Percentiles rank a stretch among this genome's conserved stretches.
phyloP scores from a whole-genome alignment of 2,113 vertebrate species.

The Platichthys flesus region DNA sequence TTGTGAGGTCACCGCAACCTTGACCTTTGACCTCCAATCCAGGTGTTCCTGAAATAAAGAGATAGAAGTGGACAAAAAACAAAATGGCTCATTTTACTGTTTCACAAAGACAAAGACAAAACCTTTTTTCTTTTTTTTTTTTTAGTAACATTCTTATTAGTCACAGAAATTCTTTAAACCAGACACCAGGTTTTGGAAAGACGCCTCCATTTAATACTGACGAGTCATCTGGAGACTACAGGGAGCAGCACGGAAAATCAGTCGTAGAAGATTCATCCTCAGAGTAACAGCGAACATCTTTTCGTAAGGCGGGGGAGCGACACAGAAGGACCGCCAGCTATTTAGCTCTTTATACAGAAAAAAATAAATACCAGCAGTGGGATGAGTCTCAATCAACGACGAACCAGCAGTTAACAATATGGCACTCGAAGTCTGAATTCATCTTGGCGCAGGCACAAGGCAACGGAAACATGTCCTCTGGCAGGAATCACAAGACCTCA shows the following conservation, averaged over 20 bases:
- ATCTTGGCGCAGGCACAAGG: conserved; percentile 48
- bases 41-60: background rate
- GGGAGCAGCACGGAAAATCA: conserved; percentile 26
- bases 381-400: conserved; percentile 47
- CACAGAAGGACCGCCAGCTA: conserved; percentile 34
- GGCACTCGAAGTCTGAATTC: conserved; percentile 50
- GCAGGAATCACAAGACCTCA: conserved; percentile 39
- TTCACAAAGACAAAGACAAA: conserved; percentile 26
- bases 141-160: conserved; percentile 43
- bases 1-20: background rate
- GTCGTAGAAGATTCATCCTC: conserved; percentile 43
- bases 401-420: conserved; percentile 46
- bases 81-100: too few relatives aligned
- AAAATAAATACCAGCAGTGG: conserved; percentile 46
- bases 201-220: background rate
- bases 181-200: conserved; percentile 34
- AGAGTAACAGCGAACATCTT: conserved; percentile 55
- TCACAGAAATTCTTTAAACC: conserved; percentile 36
- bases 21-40: background rate
- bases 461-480: conserved; percentile 3
- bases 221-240: conserved; percentile 15
- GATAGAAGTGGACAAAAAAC: too few relatives aligned
- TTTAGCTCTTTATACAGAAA: conserved; percentile 39
- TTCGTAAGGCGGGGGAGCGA: conserved; percentile 29
- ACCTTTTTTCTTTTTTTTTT: background rate